Evolutionary conservation across 1,140 invertebrate species (phyloP), one percentile per base, ranked within the genome.

Genomic region (Globodera ellingtonae): DNA sequence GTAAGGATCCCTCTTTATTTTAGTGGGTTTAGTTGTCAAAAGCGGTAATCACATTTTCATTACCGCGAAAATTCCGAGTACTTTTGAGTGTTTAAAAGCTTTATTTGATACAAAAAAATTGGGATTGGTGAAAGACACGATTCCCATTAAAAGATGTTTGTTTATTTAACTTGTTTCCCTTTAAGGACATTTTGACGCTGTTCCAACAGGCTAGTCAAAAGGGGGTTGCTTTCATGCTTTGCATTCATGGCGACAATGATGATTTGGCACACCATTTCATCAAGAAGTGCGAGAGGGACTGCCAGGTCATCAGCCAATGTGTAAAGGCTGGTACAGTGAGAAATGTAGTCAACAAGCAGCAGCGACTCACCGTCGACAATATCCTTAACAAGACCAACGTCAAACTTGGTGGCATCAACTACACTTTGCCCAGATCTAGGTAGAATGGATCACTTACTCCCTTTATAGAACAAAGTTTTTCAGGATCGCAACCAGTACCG

Each of bases 341-440:
- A 13, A 80, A 80, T 52, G 65, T 80, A 18, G 69, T 78, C 6
- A 8, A 46, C 15, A 80, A 80, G 73, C 3, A 21, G 7, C 79
- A 80, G 44, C 18, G 10, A 15, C 46, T 80, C 7, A 80, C 79
- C 47, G n/a, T 78, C 6, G 50, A 75, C 35, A 80, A 80, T 62
- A 80, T 80, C 35, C 62, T 80, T 47, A 80, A 80, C 35, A 80
- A 80, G 44, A 80, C 79, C 35, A 80, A 80, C 75, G 72, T 80
- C 24, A 80, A 80, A 44, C 70, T 80, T n/a, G 79, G 79, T 6
- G 79, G 79, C n/a, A 18, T 80, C 18, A 80, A 80, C n/a, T 80
- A 80, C 71, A 73, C 69, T n/a, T 52, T 80, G 6, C 18, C 21
- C 15, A 10, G 62, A 35, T 62, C 75, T 2, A 69, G 21, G 75